Evolutionary conservation across 2,797 vertebrate species (phyloP).

Genomic region (Poecilia gillii): DNA sequence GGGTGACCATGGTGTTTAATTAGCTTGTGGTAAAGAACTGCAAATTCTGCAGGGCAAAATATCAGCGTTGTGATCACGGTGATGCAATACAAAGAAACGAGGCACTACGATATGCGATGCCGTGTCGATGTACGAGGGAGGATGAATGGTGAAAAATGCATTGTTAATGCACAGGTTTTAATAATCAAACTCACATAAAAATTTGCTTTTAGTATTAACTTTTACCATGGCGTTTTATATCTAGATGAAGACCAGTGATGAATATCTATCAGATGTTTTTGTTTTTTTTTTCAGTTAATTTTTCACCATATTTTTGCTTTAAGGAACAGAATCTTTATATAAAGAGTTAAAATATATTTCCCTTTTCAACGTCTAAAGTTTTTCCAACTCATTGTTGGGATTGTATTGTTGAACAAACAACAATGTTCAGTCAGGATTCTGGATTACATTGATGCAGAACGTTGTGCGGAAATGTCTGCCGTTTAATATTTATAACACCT

Average conservation of each 20-base stretch:
- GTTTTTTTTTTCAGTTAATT: neutral
- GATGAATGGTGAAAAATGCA: conserved; percentile 15
- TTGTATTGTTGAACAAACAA: neutral
- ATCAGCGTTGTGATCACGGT: conserved; percentile 40
- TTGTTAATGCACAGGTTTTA: neutral
- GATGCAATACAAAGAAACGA: conserved; percentile 45
- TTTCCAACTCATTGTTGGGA: neutral
- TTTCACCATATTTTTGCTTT: neutral
- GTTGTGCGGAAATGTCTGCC: neutral
- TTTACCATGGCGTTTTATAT: neutral
- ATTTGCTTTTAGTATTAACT: neutral
- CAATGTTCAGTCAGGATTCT: neutral
- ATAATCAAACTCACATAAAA: neutral
- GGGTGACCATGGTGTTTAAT: conserved; percentile 41
- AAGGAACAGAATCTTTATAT: neutral
- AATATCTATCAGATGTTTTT: neutral
- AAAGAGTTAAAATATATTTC: neutral
- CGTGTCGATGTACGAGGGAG: neutral
- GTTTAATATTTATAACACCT: neutral
- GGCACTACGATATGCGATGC: conserved; percentile 8
- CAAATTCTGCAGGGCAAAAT: conserved; percentile 20
- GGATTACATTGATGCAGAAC: neutral
- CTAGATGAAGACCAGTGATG: neutral
- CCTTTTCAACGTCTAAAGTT: neutral
- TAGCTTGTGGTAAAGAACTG: conserved; percentile 20